Base-by-base conservation (phyloP, 2,113 vertebrate species). In the Vimba vimba region DNA sequence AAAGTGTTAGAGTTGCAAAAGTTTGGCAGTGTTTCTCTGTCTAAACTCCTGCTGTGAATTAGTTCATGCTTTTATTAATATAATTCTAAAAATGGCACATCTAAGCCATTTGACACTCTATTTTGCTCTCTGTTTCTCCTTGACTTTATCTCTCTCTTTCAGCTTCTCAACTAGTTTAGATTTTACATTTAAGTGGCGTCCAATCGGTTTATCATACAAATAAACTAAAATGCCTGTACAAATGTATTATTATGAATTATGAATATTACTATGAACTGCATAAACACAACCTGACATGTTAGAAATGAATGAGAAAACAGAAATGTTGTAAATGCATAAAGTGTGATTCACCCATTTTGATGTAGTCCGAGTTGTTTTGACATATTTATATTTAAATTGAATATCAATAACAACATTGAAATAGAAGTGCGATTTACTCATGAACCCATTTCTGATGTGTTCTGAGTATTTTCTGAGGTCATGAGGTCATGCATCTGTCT, bases 31-130 rank as follows among this genome's bases (percentile, higher is more conserved):
- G 39, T 66, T 66, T 66, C 64, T 27, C 17, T 7, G 55, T 57
- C 52, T 55, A 21, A 57, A 57, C 55, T 57, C 55, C 55, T 50
- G 60, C n/a, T 30, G 15, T 19, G n/a, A 25, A 4, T 1, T 30
- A 66, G 66, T 30, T 66, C 13, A n/a, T 60, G 47, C 12, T 79
- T 79, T 43, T 50, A 66, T 66, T 47, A 66, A 81, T 81, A 66
- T 60, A 50, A 30, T 47, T 47, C 23, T 64, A 27, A 80, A 62
- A 75, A 45, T 25, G 23, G 43, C 39, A 25, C 39, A 27, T 27
- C 36, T 21, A 6, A 79, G 77, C 1, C 21, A 4, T 60, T 57
- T 36, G 2, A 11, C 27, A 6, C 50, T 43, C 30, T 25, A 3
- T 64, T 45, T n/a, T 64, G 3, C 50, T 43, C 13, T 64, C n/a